Conservation (phyloP, 2,797 vertebrate genomes). For the Australoheros facetus region DNA sequence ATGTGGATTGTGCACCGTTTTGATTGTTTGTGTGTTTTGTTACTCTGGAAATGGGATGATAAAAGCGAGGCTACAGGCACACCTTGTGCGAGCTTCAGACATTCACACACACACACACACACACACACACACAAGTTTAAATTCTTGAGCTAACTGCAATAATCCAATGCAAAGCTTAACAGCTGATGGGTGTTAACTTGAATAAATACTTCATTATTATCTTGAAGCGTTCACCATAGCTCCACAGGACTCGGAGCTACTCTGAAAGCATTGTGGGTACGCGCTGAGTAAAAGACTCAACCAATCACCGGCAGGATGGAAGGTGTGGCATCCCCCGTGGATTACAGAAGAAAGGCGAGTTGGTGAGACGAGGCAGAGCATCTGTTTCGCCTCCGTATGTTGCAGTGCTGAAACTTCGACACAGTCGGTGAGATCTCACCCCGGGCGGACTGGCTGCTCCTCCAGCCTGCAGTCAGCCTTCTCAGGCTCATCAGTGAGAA, state of each 20-base stretch:
- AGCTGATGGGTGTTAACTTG: conserved; percentile 5
- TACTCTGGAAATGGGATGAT: conserved; percentile 1
- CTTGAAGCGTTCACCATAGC: background rate
- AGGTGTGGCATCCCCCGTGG: background rate
- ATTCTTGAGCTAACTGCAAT: conserved; percentile 1
- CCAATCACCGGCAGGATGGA: background rate
- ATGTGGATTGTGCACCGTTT: background rate
- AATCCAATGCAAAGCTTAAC: conserved; percentile 7
- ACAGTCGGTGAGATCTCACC: background rate
- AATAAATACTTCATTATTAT: conserved; percentile 22
- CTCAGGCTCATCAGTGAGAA: background rate
- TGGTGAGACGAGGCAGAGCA: conserved; percentile 9
- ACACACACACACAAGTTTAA: background rate
- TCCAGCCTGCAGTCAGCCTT: background rate
- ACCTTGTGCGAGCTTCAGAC: background rate
- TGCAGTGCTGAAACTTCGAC: background rate
- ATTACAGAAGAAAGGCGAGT: background rate
- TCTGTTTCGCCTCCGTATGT: background rate
- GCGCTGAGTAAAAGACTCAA: background rate
- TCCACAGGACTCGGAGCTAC: background rate
- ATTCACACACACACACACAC: background rate
- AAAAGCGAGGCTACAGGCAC: conserved; percentile 15
- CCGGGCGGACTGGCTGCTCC: background rate
- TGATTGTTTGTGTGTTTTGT: conserved; percentile 1
- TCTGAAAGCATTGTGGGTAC: conserved; percentile 9